phyloP scores from a whole-genome alignment of 2,888 invertebrate species.

The Rhagonycha fulva region DNA sequence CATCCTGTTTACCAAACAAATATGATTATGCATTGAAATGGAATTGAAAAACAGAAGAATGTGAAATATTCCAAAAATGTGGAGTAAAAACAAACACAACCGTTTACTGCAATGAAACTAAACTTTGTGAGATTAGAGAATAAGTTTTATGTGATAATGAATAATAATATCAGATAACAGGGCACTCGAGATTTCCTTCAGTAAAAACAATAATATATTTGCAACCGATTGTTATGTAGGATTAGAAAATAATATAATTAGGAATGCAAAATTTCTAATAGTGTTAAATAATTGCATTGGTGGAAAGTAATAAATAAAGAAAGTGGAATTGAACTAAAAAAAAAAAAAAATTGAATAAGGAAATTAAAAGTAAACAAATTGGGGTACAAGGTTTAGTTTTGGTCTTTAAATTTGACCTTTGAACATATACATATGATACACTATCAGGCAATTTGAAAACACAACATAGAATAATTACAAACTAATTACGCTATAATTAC shows the following conservation, averaged over 20 bases:
- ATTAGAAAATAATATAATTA: not conserved
- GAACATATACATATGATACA: not conserved
- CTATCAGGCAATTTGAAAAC: not conserved
- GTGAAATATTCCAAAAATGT: not conserved
- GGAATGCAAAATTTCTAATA: not conserved
- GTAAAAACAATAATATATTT: not conserved
- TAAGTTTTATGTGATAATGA: not conserved
- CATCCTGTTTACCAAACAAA: not conserved
- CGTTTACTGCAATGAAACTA: not conserved
- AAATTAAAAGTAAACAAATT: not conserved
- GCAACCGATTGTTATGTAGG: not conserved
- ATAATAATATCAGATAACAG: not conserved
- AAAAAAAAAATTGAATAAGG: not conserved
- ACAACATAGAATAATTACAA: not conserved
- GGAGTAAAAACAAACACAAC: not conserved
- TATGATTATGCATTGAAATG: not conserved
- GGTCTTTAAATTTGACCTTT: constrained; percentile 2
- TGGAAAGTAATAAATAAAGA: not conserved
- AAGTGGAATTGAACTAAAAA: not conserved
- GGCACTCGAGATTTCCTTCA: not conserved
- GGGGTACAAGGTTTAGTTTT: not conserved
- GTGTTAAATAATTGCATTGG: not conserved
- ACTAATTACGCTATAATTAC: not conserved
- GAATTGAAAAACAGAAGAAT: not conserved
- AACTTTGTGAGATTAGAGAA: not conserved